Percentiles rank a stretch among this genome's conserved stretches.
These are phyloP conservation scores for Heliconius himera DNA, from an alignment of 1,140 invertebrate species.

Conservation along the genomic window DNA sequence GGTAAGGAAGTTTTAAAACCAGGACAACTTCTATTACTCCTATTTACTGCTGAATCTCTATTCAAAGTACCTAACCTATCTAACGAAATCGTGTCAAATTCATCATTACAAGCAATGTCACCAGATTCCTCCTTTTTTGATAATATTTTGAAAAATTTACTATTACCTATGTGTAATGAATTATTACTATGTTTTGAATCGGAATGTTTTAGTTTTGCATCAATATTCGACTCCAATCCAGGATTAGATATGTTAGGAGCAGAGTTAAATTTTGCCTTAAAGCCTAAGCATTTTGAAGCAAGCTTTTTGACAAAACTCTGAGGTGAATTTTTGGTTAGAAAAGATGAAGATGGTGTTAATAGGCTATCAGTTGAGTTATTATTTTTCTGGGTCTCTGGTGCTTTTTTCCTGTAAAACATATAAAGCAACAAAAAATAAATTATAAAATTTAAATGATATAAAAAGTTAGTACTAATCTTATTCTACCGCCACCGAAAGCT, in stretches of 20 bases:
- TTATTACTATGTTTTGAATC: slow-evolving; percentile 61
- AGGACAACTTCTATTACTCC: slow-evolving; percentile 77
- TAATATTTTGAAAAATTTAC: slow-evolving; percentile 77
- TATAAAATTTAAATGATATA: slow-evolving; percentile 47
- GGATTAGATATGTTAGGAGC: slow-evolving; percentile 77
- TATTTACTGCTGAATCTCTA: slow-evolving; percentile 71
- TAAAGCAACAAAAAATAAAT: slow-evolving; percentile 72
- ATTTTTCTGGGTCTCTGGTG: slow-evolving; percentile 74
- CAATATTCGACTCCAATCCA: slow-evolving; percentile 61
- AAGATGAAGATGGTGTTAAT: slow-evolving; percentile 72
- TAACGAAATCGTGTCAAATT: slow-evolving; percentile 77
- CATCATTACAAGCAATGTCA: slow-evolving; percentile 72
- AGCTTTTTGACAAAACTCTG: slow-evolving; percentile 80
- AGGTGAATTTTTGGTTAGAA: slow-evolving; percentile 69
- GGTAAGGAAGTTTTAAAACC: slow-evolving; percentile 76
- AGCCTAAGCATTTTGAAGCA: slow-evolving; percentile 81
- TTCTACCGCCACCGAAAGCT: slow-evolving; percentile 54
- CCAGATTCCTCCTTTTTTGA: slow-evolving; percentile 76
- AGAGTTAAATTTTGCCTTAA: slow-evolving; percentile 77
- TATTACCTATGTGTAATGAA: slow-evolving; percentile 72
- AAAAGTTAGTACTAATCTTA: slow-evolving; percentile 41
- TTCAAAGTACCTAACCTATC: slow-evolving; percentile 70
- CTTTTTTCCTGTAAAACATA: slow-evolving; percentile 76
- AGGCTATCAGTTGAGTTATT: slow-evolving; percentile 71
- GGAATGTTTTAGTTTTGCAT: slow-evolving; percentile 60